Evolutionary conservation across 2,797 vertebrate species (phyloP), one percentile per base, ranked within the genome.

Genomic region (Aulostomus chinensis): DNA sequence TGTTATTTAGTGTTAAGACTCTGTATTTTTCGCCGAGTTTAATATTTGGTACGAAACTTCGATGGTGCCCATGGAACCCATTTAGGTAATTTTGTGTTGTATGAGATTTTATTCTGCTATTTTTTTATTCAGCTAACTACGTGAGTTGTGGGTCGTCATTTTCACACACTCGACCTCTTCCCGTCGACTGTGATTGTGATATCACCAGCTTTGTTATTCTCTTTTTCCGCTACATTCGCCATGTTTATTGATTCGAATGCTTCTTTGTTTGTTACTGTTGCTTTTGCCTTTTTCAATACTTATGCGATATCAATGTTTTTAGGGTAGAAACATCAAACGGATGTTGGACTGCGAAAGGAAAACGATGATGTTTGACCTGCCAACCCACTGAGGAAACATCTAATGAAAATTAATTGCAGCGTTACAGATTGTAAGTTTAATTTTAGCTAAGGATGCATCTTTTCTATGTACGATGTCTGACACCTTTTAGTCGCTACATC

Each of bases 371-470:
- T 73, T 61, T 50, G 55, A 79, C 26, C 64, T 65, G 65, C 37
- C 67, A 40, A 55, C 58, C 35, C 63, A 76, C 50, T 84, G 50
- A 84, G 53, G 50, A 70, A 60, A 73, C 77, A 49, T 80, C 86
- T 81, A 60, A 90, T 92, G 89, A 90, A 79, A 88, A 79, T 74
- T 72, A 45, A 69, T 73, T 81, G 59, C 77, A 70, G 45, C 70
- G 0, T 70, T 58, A 75, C 69, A 64, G 59, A 80, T 41, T 42
- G 86, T 87, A 80, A 87, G 86, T 45, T 10, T 38, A 12, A 3
- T 16, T 25, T 37, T 35, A 1, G 15, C 4, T 40, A 12, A 9
- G 9, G 9, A 3, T 5, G 20, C 4, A 38, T 38, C 22, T 6
- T 17, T 41, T 16, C n/a, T n/a, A n/a, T n/a, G n/a, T n/a, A n/a